Evolutionary conservation across 1,140 invertebrate genomes (phyloP).

Genomic region (Mactra quadrangularis): DNA sequence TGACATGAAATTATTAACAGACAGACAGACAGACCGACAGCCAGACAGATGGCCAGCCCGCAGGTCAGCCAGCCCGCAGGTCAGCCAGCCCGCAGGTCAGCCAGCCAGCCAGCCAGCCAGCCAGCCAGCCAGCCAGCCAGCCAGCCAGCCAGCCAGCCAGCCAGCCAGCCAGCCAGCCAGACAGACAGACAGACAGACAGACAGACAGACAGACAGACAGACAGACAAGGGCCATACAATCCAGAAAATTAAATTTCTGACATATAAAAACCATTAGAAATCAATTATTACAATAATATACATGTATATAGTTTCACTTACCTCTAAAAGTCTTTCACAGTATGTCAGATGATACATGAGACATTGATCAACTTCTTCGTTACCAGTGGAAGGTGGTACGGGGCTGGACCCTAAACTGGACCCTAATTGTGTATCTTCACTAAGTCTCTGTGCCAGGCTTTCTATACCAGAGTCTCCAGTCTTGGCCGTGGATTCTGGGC

Average conservation of each 20-base stretch:
- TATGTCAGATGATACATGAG: conserved; percentile 84
- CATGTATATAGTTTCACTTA: too few relatives aligned
- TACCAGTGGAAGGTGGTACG: conserved; percentile 81
- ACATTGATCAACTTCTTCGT: conserved; percentile 83
- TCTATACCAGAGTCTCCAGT: conserved; percentile 84
- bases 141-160: conserved; percentile 4
- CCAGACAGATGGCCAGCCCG: conserved; percentile 55
- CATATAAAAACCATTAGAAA: neutral
- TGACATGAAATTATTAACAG: too few relatives aligned
- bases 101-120: conserved; percentile 51
- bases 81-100: conserved; percentile 57
- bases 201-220: conserved; percentile 28
- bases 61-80: conserved; percentile 51
- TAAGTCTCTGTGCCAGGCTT: conserved; percentile 79
- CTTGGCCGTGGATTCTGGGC: conserved; percentile 82
- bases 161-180: conserved; percentile 2
- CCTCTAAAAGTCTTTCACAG: conserved; percentile 84
- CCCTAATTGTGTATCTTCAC: conserved; percentile 76
- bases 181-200: conserved; percentile 28
- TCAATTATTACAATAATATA: too few relatives aligned
- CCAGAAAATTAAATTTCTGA: neutral
- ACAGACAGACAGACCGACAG: conserved; percentile 62
- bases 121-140: neutral
- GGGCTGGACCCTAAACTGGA: conserved; percentile 80
- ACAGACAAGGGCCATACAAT: conserved; percentile 11